Evolutionary conservation across 2,888 invertebrate genomes (phyloP).

Genomic region (Standfussiana lucernea): DNA sequence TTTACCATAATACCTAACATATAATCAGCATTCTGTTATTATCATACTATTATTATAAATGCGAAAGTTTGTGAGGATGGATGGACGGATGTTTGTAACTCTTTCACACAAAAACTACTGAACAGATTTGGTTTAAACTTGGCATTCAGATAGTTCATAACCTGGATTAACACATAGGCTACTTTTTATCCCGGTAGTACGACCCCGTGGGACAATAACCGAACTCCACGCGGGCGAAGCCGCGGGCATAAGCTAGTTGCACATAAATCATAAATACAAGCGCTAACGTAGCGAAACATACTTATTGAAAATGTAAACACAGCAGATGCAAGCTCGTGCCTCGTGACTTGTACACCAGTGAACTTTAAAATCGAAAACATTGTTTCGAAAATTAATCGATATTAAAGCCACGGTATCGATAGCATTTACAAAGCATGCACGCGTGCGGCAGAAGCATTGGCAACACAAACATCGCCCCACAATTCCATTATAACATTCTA

Average conservation of each 20-base stretch:
- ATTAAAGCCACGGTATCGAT: constrained; percentile 69
- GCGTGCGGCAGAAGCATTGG: constrained; percentile 77
- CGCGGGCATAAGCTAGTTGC: too few species aligned
- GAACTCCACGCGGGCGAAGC: too few species aligned
- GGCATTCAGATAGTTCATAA: too few species aligned
- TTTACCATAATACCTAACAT: constrained; percentile 58
- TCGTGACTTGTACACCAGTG: constrained; percentile 75
- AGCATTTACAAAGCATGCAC: constrained; percentile 76
- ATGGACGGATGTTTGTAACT: too few species aligned
- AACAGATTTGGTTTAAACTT: too few species aligned
- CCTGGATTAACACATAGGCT: too few species aligned
- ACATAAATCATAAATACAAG: constrained; percentile 70
- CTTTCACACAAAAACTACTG: too few species aligned
- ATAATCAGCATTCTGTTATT: constrained; percentile 52
- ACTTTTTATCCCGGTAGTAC: too few species aligned
- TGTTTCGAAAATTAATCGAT: constrained; percentile 82
- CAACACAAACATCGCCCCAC: constrained; percentile 77
- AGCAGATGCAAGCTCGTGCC: constrained; percentile 69
- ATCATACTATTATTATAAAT: too few species aligned
- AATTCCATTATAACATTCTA: constrained; percentile 82
- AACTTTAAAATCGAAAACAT: constrained; percentile 79
- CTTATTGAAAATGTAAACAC: constrained; percentile 74
- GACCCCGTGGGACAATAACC: too few species aligned
- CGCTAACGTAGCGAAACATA: constrained; percentile 68
- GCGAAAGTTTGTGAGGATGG: too few species aligned